phyloP scores from a whole-genome alignment of 2,113 vertebrate species.

The Meriones unguiculatus region DNA sequence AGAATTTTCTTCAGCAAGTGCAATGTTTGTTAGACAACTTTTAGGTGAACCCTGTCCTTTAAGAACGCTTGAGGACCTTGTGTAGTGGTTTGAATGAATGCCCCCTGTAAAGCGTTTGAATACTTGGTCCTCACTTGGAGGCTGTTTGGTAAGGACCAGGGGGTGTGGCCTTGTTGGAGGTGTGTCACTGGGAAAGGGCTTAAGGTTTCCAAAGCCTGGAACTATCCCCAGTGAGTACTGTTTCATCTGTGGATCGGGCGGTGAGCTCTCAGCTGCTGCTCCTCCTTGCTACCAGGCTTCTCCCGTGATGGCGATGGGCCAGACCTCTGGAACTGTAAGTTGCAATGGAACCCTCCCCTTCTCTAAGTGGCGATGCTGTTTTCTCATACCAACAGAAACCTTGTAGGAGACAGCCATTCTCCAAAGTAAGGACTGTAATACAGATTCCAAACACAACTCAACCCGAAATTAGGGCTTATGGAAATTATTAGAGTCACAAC shows the following conservation, averaged over 20 bases:
- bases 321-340: not conserved
- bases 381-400: not conserved
- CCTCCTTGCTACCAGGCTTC: not conserved
- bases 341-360: not conserved
- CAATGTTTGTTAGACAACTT: not conserved
- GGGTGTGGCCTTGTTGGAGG: not conserved
- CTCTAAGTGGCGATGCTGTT: not conserved
- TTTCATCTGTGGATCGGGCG: not conserved
- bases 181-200: not conserved
- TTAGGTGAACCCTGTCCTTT: not conserved
- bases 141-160: not conserved
- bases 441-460: slow-evolving; percentile 13
- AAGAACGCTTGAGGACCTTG: not conserved
- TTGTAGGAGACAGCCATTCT: not conserved
- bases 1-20: not conserved
- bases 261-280: not conserved
- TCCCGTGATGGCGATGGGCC: not conserved
- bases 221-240: not conserved
- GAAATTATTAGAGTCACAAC: not conserved
- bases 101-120: not conserved
- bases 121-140: not conserved
- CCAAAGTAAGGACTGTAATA: not conserved
- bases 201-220: not conserved
- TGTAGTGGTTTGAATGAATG: not conserved
- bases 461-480: not conserved